Evolutionary conservation across 2,888 invertebrate genomes (phyloP).

Genomic region (Marasmarcha lunaedactyla): DNA sequence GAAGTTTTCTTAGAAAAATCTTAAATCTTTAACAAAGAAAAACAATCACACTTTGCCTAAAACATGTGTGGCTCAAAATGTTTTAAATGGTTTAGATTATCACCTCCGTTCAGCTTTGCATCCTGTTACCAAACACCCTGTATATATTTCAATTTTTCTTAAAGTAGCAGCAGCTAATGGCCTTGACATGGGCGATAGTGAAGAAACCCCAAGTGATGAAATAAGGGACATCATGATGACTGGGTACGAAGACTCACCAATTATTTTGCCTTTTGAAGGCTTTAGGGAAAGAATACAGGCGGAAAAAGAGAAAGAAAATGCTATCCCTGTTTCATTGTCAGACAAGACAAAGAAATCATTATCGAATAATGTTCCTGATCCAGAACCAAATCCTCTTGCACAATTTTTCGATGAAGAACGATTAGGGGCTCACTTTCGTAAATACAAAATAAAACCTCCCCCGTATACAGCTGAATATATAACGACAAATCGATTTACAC

Average conservation of each 20-base stretch:
- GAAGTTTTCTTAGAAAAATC: too few relatives aligned
- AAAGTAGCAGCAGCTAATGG: constrained; percentile 12
- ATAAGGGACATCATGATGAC: constrained; percentile 27
- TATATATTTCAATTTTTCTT: not conserved
- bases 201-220: constrained; percentile 47
- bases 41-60: too few relatives aligned
- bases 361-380: constrained; percentile 15
- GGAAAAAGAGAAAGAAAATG: constrained; percentile 27
- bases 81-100: too few relatives aligned
- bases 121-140: too few relatives aligned
- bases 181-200: constrained; percentile 16
- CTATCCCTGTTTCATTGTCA: constrained; percentile 6
- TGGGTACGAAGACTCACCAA: constrained; percentile 31
- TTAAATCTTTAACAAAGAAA: too few relatives aligned
- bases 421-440: constrained; percentile 55
- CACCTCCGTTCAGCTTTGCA: too few relatives aligned
- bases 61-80: too few relatives aligned
- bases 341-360: constrained; percentile 52
- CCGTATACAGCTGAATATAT: constrained; percentile 55
- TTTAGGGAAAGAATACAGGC: constrained; percentile 54
- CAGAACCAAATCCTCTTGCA: constrained; percentile 2
- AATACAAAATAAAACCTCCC: constrained; percentile 40
- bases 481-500: constrained; percentile 45
- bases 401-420: constrained; percentile 54
- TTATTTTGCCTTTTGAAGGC: constrained; percentile 50